phyloP scores from a whole-genome alignment of 1,140 invertebrate species.

The Myzus persicae region DNA sequence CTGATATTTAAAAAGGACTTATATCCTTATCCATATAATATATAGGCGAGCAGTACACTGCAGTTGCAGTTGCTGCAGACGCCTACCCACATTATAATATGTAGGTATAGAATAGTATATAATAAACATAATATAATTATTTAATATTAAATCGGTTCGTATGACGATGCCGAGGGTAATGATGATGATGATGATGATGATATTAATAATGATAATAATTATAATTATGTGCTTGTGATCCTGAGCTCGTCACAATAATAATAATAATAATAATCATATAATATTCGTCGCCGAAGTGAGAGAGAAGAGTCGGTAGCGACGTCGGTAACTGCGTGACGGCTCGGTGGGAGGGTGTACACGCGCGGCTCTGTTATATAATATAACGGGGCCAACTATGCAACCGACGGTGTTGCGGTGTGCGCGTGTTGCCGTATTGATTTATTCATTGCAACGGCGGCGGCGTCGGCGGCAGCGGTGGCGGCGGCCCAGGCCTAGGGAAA shows the following conservation, averaged over 20 bases:
- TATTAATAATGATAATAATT: too few species aligned
- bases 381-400: conserved; percentile 58
- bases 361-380: conserved; percentile 44
- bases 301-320: background rate
- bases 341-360: background rate
- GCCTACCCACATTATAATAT: too few species aligned
- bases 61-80: too few species aligned
- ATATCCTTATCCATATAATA: background rate
- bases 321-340: background rate
- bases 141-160: background rate
- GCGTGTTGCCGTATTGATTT: conserved; percentile 59
- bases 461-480: background rate
- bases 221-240: background rate
- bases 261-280: background rate
- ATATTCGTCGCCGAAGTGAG: background rate
- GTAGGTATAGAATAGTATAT: too few species aligned
- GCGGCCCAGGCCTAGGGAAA: conserved; percentile 54
- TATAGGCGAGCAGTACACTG: too few species aligned
- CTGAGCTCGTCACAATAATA: background rate
- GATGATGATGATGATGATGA: too few species aligned
- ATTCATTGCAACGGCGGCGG: conserved; percentile 56
- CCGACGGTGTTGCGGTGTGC: conserved; percentile 52
- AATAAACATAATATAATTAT: background rate
- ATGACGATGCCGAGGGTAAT: background rate
- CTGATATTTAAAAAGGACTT: background rate